Percentiles rank a stretch among this genome's conserved stretches.
Evolutionary conservation across 2,888 invertebrate genomes (phyloP).

Genomic region (Monoplex corrugatus): DNA sequence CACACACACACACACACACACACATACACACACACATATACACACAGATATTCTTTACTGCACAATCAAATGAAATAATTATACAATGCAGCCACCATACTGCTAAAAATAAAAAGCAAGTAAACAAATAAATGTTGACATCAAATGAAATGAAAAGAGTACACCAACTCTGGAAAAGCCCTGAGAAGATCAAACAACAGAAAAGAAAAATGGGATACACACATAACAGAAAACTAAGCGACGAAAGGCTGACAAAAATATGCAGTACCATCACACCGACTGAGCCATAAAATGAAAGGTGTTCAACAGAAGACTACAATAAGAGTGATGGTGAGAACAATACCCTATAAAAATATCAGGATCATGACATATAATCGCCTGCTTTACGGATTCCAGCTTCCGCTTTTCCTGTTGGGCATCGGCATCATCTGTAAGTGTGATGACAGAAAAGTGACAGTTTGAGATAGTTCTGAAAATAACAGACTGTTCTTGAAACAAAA

Average conservation of each 20-base stretch:
- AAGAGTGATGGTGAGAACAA: not conserved
- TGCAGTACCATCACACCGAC: not conserved
- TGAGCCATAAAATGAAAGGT: not conserved
- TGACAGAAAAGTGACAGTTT: not conserved
- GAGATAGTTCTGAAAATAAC: no score
- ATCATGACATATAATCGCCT: conserved; percentile 66
- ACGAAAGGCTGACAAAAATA: not conserved
- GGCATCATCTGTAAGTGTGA: conserved; percentile 26
- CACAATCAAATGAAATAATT: no score
- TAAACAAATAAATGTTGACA: no score
- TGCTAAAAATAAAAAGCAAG: no score
- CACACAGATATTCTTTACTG: not conserved
- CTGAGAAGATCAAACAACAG: no score
- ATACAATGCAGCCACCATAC: no score
- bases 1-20: not conserved
- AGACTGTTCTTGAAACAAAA: no score
- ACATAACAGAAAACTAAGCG: not conserved
- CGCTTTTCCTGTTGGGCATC: conserved; percentile 36
- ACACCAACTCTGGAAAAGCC: no score
- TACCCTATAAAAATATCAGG: conserved; percentile 65
- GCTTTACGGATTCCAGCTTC: conserved; percentile 54
- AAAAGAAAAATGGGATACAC: no score
- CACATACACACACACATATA: no score
- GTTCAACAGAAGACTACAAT: no score
- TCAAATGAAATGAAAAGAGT: no score